These are phyloP conservation scores for Acanthopagrus latus DNA, from an alignment of 2,797 vertebrate species.

Conservation along the genomic window DNA sequence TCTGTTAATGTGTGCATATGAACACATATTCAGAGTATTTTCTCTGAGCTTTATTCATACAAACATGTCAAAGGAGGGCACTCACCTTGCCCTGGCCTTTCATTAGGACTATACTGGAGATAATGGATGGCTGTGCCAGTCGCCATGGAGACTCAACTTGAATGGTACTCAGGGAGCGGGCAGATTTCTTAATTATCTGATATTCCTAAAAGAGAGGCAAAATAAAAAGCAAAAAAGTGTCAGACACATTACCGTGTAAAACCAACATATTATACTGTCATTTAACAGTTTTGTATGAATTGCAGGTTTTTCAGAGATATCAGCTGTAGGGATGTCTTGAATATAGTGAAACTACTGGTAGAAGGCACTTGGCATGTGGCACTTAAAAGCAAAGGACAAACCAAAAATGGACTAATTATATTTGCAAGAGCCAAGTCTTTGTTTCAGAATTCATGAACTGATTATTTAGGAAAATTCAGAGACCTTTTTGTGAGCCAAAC, in stretches of 20 bases:
- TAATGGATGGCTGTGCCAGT: conserved; percentile 96
- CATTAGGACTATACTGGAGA: conserved; percentile 97
- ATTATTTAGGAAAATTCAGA: too few species aligned
- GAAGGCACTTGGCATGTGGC: too few species aligned
- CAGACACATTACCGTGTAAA: conserved; percentile 20
- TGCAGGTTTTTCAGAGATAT: too few species aligned
- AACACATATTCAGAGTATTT: neutral
- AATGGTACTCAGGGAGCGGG: conserved; percentile 94
- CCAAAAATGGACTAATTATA: too few species aligned
- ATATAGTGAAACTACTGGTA: too few species aligned
- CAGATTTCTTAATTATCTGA: conserved; percentile 95
- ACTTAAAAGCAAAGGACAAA: too few species aligned
- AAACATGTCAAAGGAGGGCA: conserved; percentile 34
- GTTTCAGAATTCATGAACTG: too few species aligned
- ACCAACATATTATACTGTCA: neutral
- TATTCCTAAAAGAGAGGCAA: conserved; percentile 87
- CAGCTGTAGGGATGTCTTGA: too few species aligned
- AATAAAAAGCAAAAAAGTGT: conserved; percentile 39
- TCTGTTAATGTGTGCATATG: neutral
- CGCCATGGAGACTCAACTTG: conserved; percentile 98
- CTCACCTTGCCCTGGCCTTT: conserved; percentile 99
- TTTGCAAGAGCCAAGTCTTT: too few species aligned
- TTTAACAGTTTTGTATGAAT: neutral
- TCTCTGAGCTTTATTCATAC: conserved; percentile 34
- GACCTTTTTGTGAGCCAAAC: too few species aligned